phyloP scores from a whole-genome alignment of 1,140 invertebrate genomes.

The Diabrotica undecimpunctata region DNA sequence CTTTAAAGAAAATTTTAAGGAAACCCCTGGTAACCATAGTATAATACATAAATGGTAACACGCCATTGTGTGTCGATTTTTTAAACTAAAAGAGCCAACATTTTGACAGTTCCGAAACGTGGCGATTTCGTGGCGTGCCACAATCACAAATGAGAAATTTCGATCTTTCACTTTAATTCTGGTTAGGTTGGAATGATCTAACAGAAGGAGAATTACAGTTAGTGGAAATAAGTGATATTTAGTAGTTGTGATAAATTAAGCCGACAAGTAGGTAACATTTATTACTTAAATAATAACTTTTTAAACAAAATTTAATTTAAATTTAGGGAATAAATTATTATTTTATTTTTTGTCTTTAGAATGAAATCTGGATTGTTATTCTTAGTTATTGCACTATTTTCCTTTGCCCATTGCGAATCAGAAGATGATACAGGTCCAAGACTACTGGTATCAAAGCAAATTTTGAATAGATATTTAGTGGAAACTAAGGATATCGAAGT shows the following conservation, averaged over 20 bases:
- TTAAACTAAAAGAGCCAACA: neutral
- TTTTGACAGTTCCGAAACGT: neutral
- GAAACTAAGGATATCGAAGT: conserved; percentile 96
- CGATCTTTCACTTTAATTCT: neutral
- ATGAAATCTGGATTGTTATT: conserved; percentile 1
- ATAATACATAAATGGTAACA: no score
- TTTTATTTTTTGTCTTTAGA: conserved; percentile 7
- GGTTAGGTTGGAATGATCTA: neutral
- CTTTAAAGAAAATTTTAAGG: no score
- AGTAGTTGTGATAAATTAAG: neutral
- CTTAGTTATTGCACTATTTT: conserved; percentile 7
- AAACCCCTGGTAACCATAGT: no score
- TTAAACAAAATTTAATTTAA: neutral
- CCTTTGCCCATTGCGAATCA: conserved; percentile 9
- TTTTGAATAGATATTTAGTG: conserved; percentile 98
- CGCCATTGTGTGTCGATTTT: no score
- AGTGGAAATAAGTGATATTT: neutral
- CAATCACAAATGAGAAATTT: neutral
- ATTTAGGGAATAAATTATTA: neutral
- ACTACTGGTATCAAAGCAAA: conserved; percentile 79
- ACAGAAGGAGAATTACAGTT: neutral
- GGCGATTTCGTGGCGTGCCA: neutral
- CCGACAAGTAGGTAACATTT: neutral
- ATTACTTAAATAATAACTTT: neutral
- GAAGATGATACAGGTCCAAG: conserved; percentile 70